Evolutionary conservation across 2,888 invertebrate genomes (phyloP), one percentile per base, ranked within the genome.

Genomic region (Drosophila anomalipes): DNA sequence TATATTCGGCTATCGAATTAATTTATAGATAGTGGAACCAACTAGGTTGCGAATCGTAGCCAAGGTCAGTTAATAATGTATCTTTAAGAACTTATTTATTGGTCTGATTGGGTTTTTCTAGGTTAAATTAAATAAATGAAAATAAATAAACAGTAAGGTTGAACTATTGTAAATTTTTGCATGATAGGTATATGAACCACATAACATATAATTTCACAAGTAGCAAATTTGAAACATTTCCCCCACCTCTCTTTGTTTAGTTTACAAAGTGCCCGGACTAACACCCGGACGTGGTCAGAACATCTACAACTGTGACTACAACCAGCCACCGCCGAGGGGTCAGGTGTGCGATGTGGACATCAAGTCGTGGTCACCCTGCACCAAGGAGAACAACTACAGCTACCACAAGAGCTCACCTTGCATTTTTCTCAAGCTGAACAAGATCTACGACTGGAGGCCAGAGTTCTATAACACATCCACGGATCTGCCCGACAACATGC

Each of bases 341-440:
- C 96, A 97, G 93, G 97, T 98, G 32, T 99, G 99, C 91, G 96
- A 96, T 89, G 97, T 98, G 61, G 97, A 98, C 90, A 96, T 98
- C 61, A 95, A 96, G 88, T 94, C 95, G 30, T 97, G 97, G 95
- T 94, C 95, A 0, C 96, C 96, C 0, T 99, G 99, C 93, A 96
- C 96, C 16, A 96, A 96, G 83, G 97, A 97, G 79, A 97, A 98
- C 91, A 90, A 96, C 86, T 99, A 97, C 93, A 98, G 97, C 72
- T 99, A 97, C 93, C 97, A 97, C 92, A 96, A 96, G 91, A 98
- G 98, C 51, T 96, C 97, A 28, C 99, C 99, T 0, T 99, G 99
- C 94, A 95, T 99, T 77, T 97, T 99, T 92, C 95, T 99, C 67
- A 99, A 99, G 93, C 94, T 99, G 49, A 99, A 99, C 94, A 98